Conservation (phyloP, 2,797 vertebrate genomes). For the Apogon talboti region DNA sequence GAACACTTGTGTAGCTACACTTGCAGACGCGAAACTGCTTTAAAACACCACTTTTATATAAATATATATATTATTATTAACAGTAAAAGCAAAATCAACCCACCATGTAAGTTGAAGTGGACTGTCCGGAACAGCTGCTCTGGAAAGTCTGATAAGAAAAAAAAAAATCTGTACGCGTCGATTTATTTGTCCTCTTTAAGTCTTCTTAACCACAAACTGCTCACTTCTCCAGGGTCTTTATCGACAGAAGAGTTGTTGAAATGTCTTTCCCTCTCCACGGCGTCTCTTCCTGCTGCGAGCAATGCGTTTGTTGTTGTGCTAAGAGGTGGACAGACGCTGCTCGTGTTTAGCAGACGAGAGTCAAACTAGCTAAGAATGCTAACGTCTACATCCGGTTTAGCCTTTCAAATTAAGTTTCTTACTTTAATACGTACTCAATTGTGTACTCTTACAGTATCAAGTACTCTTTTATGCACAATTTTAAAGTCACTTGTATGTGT, state of each 20-base stretch:
- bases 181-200: slow-evolving; percentile 4
- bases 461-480: no score
- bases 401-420: slow-evolving; percentile 61
- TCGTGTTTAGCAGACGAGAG: neutral
- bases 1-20: neutral
- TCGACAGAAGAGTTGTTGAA: neutral
- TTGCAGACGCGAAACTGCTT: no score
- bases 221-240: slow-evolving; percentile 6
- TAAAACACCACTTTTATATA: no score
- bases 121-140: slow-evolving; percentile 25
- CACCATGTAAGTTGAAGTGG: slow-evolving; percentile 34
- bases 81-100: slow-evolving; percentile 9
- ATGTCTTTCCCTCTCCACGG: neutral
- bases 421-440: no score
- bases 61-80: no score
- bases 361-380: neutral
- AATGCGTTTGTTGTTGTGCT: slow-evolving; percentile 44
- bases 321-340: neutral
- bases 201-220: slow-evolving; percentile 28
- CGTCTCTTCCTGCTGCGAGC: neutral
- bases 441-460: no score
- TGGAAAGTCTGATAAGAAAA: slow-evolving; percentile 8
- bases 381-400: slow-evolving; percentile 17
- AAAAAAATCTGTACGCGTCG: slow-evolving; percentile 29
- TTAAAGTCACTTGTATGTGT: no score